Conservation (phyloP, 2,113 vertebrate genomes). For the Rhodinocichla rosea region DNA sequence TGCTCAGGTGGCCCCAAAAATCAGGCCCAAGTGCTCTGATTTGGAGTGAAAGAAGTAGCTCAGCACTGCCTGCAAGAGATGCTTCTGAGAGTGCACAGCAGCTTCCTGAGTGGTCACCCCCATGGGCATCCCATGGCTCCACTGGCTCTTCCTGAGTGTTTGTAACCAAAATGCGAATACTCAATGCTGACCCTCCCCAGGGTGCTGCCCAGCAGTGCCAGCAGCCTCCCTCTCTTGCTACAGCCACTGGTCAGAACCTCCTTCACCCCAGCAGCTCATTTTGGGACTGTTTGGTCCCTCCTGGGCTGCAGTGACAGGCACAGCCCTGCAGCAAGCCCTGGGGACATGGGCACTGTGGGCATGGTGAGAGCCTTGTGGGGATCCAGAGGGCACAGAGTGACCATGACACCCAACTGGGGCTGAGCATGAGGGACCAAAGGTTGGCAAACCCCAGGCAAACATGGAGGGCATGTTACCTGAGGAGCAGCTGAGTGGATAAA, state of each 20-base stretch:
- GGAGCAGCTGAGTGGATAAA: background rate
- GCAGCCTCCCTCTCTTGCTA: background rate
- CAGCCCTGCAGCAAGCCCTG: background rate
- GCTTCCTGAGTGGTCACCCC: background rate
- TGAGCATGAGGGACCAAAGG: background rate
- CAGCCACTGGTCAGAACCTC: background rate
- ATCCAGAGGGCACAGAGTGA: background rate
- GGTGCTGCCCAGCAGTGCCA: background rate
- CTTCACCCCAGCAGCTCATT: background rate
- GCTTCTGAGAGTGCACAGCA: background rate
- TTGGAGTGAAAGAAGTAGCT: background rate
- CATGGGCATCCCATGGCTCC: accelerated
- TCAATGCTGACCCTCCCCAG: accelerated
- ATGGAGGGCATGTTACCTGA: accelerated
- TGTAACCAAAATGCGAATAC: background rate
- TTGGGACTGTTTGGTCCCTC: background rate
- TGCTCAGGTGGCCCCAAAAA: background rate
- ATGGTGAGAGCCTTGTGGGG: background rate
- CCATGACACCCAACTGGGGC: accelerated
- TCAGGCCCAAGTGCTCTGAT: background rate
- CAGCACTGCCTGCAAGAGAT: background rate
- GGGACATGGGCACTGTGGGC: accelerated
- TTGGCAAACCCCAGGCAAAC: background rate
- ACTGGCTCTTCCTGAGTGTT: background rate
- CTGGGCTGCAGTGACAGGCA: background rate